These are phyloP conservation scores for Petrocephalus sullivani DNA, from an alignment of 2,797 vertebrate species.

Conservation along the genomic window DNA sequence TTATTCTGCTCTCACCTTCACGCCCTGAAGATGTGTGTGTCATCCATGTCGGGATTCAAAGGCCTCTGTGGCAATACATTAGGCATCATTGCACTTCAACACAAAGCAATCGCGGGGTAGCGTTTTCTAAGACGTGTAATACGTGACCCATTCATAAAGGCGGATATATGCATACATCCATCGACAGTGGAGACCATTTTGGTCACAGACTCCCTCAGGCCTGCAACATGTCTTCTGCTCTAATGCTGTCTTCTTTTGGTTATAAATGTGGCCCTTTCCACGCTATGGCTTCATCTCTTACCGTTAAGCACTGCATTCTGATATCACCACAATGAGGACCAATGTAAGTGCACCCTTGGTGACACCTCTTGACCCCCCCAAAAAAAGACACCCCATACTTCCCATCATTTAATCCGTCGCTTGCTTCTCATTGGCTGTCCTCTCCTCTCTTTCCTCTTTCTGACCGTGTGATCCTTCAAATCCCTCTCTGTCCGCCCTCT, in stretches of 20 bases:
- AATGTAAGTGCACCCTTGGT: background rate
- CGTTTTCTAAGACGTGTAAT: background rate
- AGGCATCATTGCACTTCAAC: background rate
- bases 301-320: background rate
- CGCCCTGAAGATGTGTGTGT: background rate
- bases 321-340: background rate
- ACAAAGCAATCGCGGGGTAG: background rate
- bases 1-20: background rate
- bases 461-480: background rate
- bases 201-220: background rate
- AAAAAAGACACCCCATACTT: background rate
- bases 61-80: background rate
- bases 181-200: background rate
- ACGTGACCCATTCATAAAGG: background rate
- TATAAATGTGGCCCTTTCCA: background rate
- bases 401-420: background rate
- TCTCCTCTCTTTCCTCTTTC: background rate
- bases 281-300: background rate
- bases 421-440: background rate
- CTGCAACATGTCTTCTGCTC: background rate
- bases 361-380: too few relatives aligned
- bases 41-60: background rate
- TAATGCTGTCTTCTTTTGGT: background rate
- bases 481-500: conserved; percentile 14
- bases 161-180: background rate